phyloP scores from a whole-genome alignment of 2,888 invertebrate genomes.

The Strigamia maritima region DNA sequence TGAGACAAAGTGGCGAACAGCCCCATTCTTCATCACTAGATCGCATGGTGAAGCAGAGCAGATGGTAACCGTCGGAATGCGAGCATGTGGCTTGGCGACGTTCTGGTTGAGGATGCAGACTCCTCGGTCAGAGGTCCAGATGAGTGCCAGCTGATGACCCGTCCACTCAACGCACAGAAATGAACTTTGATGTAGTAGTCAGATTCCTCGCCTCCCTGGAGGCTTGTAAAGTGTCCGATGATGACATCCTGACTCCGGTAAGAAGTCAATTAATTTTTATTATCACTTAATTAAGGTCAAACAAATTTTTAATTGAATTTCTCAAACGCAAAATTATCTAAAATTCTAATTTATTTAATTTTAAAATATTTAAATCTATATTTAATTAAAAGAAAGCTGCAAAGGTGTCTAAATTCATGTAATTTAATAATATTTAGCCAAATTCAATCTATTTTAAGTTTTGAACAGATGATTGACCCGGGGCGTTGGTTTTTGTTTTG shows the following conservation, averaged over 20 bases:
- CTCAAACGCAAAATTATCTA: not conserved
- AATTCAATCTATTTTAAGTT: not conserved
- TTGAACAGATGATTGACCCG: not conserved
- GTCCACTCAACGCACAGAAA: conserved; percentile 8
- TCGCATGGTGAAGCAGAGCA: conserved; percentile 18
- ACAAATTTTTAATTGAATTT: not conserved
- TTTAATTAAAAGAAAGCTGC: not conserved
- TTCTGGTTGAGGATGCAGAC: not conserved
- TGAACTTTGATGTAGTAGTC: conserved; percentile 33
- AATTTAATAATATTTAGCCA: not conserved
- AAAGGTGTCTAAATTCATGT: not conserved
- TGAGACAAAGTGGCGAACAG: not conserved
- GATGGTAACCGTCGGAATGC: conserved; percentile 18
- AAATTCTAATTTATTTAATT: not conserved
- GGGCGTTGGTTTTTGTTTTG: not conserved
- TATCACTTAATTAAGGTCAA: not conserved
- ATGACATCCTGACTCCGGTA: not conserved
- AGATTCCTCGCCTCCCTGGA: conserved; percentile 33
- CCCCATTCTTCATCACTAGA: not conserved
- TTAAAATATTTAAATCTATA: not conserved
- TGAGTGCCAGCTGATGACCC: conserved; percentile 20
- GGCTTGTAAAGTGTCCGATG: conserved; percentile 20
- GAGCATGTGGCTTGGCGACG: conserved; percentile 12
- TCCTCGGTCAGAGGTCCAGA: conserved; percentile 22
- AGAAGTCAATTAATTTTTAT: conserved; percentile 4